A percentile compares a stretch with the other conserved stretches of the same genome.
Evolutionary conservation across 2,888 invertebrate genomes (phyloP).

Genomic region (Agrilus cyanescens): DNA sequence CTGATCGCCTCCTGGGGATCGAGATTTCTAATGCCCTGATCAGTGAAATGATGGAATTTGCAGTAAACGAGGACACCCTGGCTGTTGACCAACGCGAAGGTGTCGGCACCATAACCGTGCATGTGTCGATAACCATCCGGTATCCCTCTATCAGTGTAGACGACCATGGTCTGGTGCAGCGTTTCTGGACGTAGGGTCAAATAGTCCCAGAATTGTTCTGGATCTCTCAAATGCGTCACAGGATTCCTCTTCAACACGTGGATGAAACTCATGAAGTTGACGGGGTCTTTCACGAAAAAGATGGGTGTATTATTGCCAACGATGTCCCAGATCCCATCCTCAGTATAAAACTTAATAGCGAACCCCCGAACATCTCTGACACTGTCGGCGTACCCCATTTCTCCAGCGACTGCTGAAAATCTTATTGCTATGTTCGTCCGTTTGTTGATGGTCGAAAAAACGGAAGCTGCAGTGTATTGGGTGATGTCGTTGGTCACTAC

Average conservation of each 20-base stretch:
- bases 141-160: slow-evolving; percentile 87
- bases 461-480: slow-evolving; percentile 63
- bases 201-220: slow-evolving; percentile 96
- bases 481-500: slow-evolving; percentile 80
- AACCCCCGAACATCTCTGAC: slow-evolving; percentile 86
- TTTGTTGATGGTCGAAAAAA: slow-evolving; percentile 68
- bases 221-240: slow-evolving; percentile 76
- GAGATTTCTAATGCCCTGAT: slow-evolving; percentile 82
- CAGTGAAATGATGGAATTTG: slow-evolving; percentile 86
- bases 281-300: slow-evolving; percentile 83
- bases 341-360: slow-evolving; percentile 86
- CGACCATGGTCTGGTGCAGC: slow-evolving; percentile 72
- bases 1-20: slow-evolving; percentile 52
- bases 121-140: slow-evolving; percentile 67
- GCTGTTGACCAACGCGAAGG: slow-evolving; percentile 79
- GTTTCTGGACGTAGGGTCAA: slow-evolving; percentile 77
- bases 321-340: slow-evolving; percentile 87
- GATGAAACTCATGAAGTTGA: slow-evolving; percentile 87
- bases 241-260: slow-evolving; percentile 96
- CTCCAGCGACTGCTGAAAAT: slow-evolving; percentile 80
- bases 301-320: slow-evolving; percentile 90
- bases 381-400: slow-evolving; percentile 83
- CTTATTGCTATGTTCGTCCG: slow-evolving; percentile 64
- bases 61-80: slow-evolving; percentile 61
- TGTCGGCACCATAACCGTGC: slow-evolving; percentile 90